Evolutionary conservation across 2,888 invertebrate genomes (phyloP).

Genomic region (Phalera bucephala): DNA sequence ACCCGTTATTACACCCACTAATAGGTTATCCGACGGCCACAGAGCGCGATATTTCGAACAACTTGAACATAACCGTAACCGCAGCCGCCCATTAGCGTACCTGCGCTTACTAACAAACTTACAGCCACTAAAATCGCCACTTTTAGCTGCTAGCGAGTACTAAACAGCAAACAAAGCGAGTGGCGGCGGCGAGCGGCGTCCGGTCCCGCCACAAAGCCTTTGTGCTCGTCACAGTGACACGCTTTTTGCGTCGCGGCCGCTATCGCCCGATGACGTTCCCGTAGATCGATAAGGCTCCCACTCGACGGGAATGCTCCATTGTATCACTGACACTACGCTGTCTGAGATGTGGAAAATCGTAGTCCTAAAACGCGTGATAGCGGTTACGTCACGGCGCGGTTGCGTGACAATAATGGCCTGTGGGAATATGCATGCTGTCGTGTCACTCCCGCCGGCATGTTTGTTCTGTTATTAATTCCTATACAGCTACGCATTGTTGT

Average conservation of each 20-base stretch:
- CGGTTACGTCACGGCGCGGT: slow-evolving; percentile 38
- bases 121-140: slow-evolving; percentile 68
- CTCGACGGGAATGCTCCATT: slow-evolving; percentile 78
- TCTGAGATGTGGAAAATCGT: slow-evolving; percentile 78
- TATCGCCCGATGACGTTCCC: slow-evolving; percentile 81
- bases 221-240: slow-evolving; percentile 77
- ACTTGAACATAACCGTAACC: slow-evolving; percentile 28
- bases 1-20: background rate
- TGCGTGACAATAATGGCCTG: slow-evolving; percentile 34
- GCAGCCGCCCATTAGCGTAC: background rate
- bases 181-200: slow-evolving; percentile 74
- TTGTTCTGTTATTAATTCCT: slow-evolving; percentile 28
- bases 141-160: slow-evolving; percentile 67
- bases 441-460: slow-evolving; percentile 25
- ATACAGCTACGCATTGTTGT: background rate
- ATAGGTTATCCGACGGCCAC: background rate
- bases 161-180: slow-evolving; percentile 77
- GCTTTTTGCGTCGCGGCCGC: slow-evolving; percentile 78
- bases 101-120: slow-evolving; percentile 36
- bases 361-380: slow-evolving; percentile 67
- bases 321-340: slow-evolving; percentile 75
- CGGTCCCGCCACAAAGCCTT: slow-evolving; percentile 76
- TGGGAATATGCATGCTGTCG: slow-evolving; percentile 22
- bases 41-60: slow-evolving; percentile 9
- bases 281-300: slow-evolving; percentile 81